A percentile compares a stretch with the other conserved stretches of the same genome.
phyloP scores from a whole-genome alignment of 2,888 invertebrate species.

The Melanchra persicariae region DNA sequence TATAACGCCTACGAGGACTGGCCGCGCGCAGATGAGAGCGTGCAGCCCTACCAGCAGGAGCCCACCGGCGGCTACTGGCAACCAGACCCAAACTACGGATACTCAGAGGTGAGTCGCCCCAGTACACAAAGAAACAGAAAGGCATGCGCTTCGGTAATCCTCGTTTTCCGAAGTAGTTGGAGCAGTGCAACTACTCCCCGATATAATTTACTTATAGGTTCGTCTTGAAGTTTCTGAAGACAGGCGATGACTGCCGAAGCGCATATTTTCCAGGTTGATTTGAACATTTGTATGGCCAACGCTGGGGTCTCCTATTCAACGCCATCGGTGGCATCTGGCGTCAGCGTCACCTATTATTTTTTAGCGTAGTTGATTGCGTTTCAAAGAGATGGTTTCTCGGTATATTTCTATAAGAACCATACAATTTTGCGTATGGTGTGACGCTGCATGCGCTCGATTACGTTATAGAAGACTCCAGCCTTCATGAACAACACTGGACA shows the following conservation, averaged over 20 bases:
- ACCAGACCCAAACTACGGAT: conserved; percentile 68
- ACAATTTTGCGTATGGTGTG: not conserved
- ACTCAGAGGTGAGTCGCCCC: conserved; percentile 74
- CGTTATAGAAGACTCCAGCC: not conserved
- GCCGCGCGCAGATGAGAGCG: conserved; percentile 67
- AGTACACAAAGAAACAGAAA: no score
- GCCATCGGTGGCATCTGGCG: not conserved
- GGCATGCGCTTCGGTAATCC: not conserved
- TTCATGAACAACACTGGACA: not conserved
- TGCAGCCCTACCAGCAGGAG: conserved; percentile 68
- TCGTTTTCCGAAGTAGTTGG: not conserved
- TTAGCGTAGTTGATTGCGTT: no score
- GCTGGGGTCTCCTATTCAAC: not conserved
- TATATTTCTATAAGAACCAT: not conserved
- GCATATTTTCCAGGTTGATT: not conserved
- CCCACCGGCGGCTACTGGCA: conserved; percentile 71
- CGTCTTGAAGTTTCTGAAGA: not conserved
- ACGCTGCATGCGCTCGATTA: not conserved
- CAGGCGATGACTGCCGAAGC: not conserved
- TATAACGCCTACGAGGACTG: conserved; percentile 66
- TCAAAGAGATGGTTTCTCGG: no score
- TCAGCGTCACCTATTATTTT: not conserved
- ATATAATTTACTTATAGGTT: no score
- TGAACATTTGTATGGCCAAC: not conserved
- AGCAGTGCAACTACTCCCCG: not conserved